Evolutionary conservation across 2,113 vertebrate genomes (phyloP).

Genomic region (Physeter macrocephalus): DNA sequence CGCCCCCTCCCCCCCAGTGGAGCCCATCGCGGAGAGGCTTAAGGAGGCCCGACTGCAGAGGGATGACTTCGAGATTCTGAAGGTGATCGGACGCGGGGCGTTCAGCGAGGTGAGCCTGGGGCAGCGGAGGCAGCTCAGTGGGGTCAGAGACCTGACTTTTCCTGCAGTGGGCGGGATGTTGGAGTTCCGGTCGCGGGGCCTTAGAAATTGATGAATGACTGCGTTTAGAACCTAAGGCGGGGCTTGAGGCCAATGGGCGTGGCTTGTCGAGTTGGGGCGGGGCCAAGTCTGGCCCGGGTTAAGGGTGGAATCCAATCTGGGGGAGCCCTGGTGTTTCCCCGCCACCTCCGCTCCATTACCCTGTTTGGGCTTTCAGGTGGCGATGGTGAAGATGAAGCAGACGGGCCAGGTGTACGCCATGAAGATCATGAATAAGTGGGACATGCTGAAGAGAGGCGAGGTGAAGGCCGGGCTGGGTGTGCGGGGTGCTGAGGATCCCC

Average conservation of each 20-base stretch:
- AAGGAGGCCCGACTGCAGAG: slow-evolving; percentile 84
- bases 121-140: rapidly evolving
- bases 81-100: slow-evolving; percentile 89
- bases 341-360: background rate
- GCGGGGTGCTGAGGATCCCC: background rate
- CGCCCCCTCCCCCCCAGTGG: slow-evolving; percentile 33
- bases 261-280: background rate
- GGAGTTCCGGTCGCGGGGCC: background rate
- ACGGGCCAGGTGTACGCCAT: slow-evolving; percentile 88
- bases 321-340: rapidly evolving
- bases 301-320: background rate
- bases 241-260: background rate
- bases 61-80: slow-evolving; percentile 89
- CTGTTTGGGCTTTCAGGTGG: slow-evolving; percentile 77
- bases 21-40: slow-evolving; percentile 76
- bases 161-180: background rate
- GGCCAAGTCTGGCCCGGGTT: background rate
- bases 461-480: slow-evolving; percentile 66
- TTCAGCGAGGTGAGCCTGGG: slow-evolving; percentile 89
- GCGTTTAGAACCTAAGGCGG: slow-evolving; percentile 1
- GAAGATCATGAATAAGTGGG: slow-evolving; percentile 94
- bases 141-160: too few relatives aligned
- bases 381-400: slow-evolving; percentile 84
- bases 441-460: slow-evolving; percentile 88
- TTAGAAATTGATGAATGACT: slow-evolving; percentile 62